phyloP scores from a whole-genome alignment of 2,797 vertebrate genomes.

The Scarus forsteni region DNA sequence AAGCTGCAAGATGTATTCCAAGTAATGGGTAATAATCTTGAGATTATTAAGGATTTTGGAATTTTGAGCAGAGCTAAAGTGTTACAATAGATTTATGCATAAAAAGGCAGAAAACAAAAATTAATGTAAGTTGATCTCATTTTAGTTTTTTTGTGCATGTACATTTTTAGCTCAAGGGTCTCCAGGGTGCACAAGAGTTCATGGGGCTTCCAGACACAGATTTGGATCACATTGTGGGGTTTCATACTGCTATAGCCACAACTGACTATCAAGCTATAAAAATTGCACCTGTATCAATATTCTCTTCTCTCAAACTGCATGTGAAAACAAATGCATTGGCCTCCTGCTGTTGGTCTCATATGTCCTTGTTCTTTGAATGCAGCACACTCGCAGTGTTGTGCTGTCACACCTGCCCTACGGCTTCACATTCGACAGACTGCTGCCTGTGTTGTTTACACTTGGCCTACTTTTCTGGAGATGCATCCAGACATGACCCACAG shows the following conservation, averaged over 20 bases:
- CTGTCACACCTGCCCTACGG: constrained; percentile 47
- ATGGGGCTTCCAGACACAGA: neutral
- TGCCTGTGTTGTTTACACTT: neutral
- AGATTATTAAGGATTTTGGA: no score
- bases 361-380: constrained; percentile 29
- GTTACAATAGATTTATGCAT: no score
- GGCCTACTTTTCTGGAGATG: constrained; percentile 16
- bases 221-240: accelerated
- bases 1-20: no score
- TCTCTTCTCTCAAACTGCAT: constrained; percentile 5
- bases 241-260: neutral
- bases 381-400: neutral
- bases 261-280: constrained; percentile 12
- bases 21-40: no score
- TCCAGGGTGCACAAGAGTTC: neutral
- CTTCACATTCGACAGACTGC: constrained; percentile 48
- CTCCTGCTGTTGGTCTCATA: constrained; percentile 33
- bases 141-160: no score
- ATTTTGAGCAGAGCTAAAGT: no score
- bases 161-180: no score
- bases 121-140: no score
- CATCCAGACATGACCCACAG: constrained; percentile 1
- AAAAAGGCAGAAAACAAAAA: no score
- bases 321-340: constrained; percentile 40
- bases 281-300: constrained; percentile 65